These are phyloP conservation scores for Aurelia sp. DNA, from an alignment of 30 jellyfish, hydroid and myxozoan genomes.

Conservation along the genomic window DNA sequence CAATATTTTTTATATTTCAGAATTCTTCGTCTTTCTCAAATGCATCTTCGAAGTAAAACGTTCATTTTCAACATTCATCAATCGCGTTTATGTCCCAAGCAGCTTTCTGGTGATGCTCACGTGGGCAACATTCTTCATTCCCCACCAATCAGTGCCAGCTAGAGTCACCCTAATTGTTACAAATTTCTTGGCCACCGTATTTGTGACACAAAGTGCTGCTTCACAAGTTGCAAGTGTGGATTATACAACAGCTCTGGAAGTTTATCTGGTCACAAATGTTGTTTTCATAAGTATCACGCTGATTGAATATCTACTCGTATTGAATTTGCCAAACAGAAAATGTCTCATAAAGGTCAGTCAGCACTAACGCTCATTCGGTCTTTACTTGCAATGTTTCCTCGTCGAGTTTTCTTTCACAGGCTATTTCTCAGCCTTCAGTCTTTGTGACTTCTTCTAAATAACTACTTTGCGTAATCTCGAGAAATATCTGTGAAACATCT, in stretches of 20 bases:
- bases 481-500: too few species aligned
- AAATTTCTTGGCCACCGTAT: constrained; percentile 60
- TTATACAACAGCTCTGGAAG: constrained; percentile 55
- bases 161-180: constrained; percentile 70
- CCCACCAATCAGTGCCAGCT: constrained; percentile 59
- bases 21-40: constrained; percentile 34
- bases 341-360: too few species aligned
- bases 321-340: constrained; percentile 16
- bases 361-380: too few species aligned
- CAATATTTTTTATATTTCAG: constrained; percentile 8
- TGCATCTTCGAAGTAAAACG: constrained; percentile 51
- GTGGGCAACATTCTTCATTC: constrained; percentile 63
- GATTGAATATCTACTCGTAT: constrained; percentile 26
- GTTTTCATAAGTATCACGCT: constrained; percentile 38
- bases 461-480: too few species aligned
- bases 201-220: constrained; percentile 46
- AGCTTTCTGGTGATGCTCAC: constrained; percentile 50
- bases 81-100: constrained; percentile 59
- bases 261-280: constrained; percentile 24
- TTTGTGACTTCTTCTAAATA: too few species aligned
- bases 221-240: constrained; percentile 51
- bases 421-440: too few species aligned
- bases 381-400: too few species aligned
- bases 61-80: constrained; percentile 17
- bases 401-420: too few species aligned